A percentile compares a stretch with the other conserved stretches of the same genome.
These are phyloP conservation scores for Naja naja DNA, from an alignment of 2,113 vertebrate genomes.

Conservation along the genomic window DNA sequence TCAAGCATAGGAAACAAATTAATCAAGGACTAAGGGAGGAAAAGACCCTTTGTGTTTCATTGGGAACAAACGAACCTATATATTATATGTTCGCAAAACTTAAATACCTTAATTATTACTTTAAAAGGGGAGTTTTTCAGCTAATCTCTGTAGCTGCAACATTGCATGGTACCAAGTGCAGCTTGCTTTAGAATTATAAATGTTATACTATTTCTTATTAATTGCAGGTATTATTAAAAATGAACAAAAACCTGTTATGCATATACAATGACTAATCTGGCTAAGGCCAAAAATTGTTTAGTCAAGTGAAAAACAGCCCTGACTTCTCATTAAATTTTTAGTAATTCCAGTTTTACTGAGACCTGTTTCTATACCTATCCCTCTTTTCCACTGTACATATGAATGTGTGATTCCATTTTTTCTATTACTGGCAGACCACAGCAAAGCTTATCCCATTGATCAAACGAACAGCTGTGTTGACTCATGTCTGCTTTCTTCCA, in stretches of 20 bases:
- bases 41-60: neutral
- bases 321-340: neutral
- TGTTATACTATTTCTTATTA: neutral
- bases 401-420: neutral
- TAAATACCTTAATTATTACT: neutral
- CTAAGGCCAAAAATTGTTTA: neutral
- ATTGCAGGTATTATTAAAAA: neutral
- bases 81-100: neutral
- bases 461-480: constrained; percentile 33
- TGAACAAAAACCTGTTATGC: neutral
- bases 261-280: neutral
- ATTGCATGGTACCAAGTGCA: neutral
- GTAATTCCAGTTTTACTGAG: neutral
- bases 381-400: neutral
- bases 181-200: neutral
- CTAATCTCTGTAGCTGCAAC: neutral
- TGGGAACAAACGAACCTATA: neutral
- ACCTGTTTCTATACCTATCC: neutral
- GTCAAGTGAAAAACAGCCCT: neutral
- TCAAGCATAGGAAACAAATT: constrained; percentile 29
- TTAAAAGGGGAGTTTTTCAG: neutral
- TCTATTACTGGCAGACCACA: neutral
- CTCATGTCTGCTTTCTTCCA: constrained; percentile 2
- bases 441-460: neutral
- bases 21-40: neutral